A percentile compares a stretch with the other conserved stretches of the same genome.
Conservation (phyloP, 53 echinoderm and acorn worm genomes). For the Antedon mediterranea region DNA sequence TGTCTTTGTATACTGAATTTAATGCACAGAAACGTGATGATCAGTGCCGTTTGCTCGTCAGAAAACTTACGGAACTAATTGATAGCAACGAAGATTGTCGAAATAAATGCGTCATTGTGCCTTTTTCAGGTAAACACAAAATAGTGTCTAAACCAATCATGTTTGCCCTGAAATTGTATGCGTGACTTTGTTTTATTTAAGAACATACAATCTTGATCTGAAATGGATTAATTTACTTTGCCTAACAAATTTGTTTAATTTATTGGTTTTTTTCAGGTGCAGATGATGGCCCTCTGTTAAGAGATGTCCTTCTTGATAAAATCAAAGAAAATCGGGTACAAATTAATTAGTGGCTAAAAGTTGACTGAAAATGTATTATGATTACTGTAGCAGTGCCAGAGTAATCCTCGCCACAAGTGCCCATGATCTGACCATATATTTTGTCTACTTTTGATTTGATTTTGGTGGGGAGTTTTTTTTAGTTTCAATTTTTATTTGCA, state of each 20-base stretch:
- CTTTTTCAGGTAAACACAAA: not conserved
- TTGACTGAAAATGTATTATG: too few relatives aligned
- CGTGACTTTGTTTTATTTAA: not conserved
- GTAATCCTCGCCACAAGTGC: too few relatives aligned
- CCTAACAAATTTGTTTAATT: not conserved
- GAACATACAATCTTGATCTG: too few relatives aligned
- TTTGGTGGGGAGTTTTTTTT: too few relatives aligned
- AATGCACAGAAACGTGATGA: not conserved
- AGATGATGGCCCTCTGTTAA: not conserved
- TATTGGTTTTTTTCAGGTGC: not conserved
- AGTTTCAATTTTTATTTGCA: too few relatives aligned
- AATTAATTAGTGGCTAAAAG: too few relatives aligned
- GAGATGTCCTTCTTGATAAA: not conserved
- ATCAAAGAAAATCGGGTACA: not conserved
- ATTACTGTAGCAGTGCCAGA: too few relatives aligned
- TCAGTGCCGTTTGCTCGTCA: not conserved
- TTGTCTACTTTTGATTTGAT: too few relatives aligned
- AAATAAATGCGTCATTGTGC: not conserved
- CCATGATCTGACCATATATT: too few relatives aligned
- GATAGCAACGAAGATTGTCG: not conserved
- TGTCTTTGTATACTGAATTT: not conserved
- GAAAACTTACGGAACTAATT: not conserved
- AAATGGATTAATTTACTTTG: too few relatives aligned
- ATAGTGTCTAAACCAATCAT: too few relatives aligned
- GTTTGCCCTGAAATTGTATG: not conserved